Conservation (phyloP, 2,797 vertebrate species). For the Eleutherodactylus coqui region DNA sequence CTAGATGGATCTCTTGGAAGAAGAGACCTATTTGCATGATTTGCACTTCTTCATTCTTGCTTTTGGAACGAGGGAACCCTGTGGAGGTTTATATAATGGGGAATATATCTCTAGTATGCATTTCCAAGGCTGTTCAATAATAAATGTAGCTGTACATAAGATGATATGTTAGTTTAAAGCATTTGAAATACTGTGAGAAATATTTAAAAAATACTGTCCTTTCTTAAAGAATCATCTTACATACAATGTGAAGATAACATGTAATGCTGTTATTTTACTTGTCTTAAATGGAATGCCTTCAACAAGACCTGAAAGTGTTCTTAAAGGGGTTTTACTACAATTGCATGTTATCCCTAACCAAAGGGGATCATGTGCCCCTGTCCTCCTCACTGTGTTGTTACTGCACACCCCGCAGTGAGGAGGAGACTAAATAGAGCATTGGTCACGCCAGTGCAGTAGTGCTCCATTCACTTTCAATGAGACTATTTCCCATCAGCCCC, state of each 20-base stretch:
- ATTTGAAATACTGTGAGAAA: background rate
- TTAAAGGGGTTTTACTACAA: too few relatives aligned
- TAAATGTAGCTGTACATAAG: background rate
- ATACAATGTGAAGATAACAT: background rate
- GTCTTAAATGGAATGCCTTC: background rate
- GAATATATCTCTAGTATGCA: too few relatives aligned
- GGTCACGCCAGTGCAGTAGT: too few relatives aligned
- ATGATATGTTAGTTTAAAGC: background rate
- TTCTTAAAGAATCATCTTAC: background rate
- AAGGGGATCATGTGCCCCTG: too few relatives aligned
- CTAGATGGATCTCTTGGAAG: background rate
- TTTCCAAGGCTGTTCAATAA: too few relatives aligned
- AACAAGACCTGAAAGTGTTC: background rate
- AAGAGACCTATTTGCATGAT: background rate
- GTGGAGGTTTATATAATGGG: background rate
- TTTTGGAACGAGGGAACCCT: background rate
- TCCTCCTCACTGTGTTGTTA: too few relatives aligned
- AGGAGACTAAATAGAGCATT: too few relatives aligned
- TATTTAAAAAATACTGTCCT: background rate
- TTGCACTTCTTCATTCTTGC: background rate
- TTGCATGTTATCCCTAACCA: too few relatives aligned
- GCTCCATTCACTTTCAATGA: too few relatives aligned
- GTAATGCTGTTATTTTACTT: background rate
- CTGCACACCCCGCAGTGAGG: too few relatives aligned
- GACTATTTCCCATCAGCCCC: too few relatives aligned